Evolutionary conservation across 2,888 invertebrate genomes (phyloP).

Genomic region (Altica lythri): DNA sequence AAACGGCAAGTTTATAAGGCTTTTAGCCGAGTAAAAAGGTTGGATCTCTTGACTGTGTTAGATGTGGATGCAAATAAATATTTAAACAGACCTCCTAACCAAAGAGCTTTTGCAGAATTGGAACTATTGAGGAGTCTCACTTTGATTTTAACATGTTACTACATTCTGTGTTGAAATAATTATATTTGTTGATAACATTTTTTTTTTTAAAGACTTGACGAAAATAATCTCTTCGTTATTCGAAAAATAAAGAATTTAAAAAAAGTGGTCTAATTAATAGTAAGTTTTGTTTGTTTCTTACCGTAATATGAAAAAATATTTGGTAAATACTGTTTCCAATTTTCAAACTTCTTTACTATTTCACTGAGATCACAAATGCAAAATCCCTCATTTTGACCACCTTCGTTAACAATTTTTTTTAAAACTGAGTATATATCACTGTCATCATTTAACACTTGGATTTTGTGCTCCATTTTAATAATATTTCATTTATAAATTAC

Average conservation of each 20-base stretch:
- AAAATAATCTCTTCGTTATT: background rate
- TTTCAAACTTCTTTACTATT: constrained; percentile 7
- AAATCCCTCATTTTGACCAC: constrained; percentile 16
- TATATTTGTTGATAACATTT: too few relatives aligned
- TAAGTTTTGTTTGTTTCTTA: constrained; percentile 56
- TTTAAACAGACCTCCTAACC: too few relatives aligned
- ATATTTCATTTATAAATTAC: too few relatives aligned
- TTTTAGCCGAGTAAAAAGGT: too few relatives aligned
- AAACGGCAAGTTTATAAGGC: too few relatives aligned
- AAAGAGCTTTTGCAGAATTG: too few relatives aligned
- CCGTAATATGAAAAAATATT: constrained; percentile 89
- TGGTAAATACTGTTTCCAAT: constrained; percentile 58
- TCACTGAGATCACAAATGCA: constrained; percentile 22
- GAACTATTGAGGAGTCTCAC: too few relatives aligned
- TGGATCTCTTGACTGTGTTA: too few relatives aligned
- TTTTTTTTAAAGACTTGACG: background rate
- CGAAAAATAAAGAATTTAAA: background rate
- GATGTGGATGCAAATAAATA: too few relatives aligned
- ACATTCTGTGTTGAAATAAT: too few relatives aligned
- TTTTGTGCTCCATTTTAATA: background rate
- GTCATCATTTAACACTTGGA: constrained; percentile 9
- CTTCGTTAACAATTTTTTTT: constrained; percentile 19
- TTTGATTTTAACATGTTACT: too few relatives aligned
- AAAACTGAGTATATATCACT: constrained; percentile 1
- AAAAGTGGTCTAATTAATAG: background rate